A percentile compares a stretch with the other conserved stretches of the same genome.
Evolutionary conservation across 2,113 vertebrate species (phyloP).

Genomic region (Hydrochoerus hydrochaeris): DNA sequence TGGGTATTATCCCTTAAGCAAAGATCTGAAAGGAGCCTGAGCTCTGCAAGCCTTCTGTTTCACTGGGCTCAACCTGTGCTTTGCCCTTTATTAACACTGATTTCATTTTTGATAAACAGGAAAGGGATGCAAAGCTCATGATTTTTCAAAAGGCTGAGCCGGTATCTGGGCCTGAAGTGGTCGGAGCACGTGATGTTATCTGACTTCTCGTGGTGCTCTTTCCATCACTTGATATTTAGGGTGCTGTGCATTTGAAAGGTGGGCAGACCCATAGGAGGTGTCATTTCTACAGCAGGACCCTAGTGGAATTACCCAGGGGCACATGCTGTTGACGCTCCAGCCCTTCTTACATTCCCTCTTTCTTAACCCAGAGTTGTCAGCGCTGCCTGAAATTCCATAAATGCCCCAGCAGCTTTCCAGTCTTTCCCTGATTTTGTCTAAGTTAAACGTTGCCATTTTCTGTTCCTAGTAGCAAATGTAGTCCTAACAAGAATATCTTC

Average conservation of each 20-base stretch:
- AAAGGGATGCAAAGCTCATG: constrained; percentile 19
- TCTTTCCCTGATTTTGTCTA: not conserved
- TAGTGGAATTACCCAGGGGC: not conserved
- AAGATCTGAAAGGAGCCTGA: constrained; percentile 36
- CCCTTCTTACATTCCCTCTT: not conserved
- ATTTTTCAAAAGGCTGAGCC: constrained; percentile 39
- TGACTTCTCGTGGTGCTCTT: not conserved
- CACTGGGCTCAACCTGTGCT: not conserved
- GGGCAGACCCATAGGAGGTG: not conserved
- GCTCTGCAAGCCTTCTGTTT: constrained; percentile 25
- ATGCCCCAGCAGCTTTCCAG: not conserved
- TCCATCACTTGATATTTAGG: not conserved
- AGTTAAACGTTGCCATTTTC: not conserved
- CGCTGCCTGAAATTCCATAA: not conserved
- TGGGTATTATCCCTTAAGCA: constrained; percentile 10
- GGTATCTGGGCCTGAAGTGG: not conserved
- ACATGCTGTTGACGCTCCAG: not conserved
- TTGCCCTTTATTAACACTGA: constrained; percentile 40
- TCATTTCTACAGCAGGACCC: not conserved
- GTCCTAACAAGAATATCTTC: not conserved
- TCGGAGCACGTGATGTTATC: not conserved
- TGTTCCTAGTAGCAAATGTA: not conserved
- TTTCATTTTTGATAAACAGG: constrained; percentile 52
- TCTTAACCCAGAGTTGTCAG: not conserved
- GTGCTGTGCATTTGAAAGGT: not conserved